Base-by-base conservation (phyloP, 2,113 vertebrate genomes). In the Oenanthe oenanthe region DNA sequence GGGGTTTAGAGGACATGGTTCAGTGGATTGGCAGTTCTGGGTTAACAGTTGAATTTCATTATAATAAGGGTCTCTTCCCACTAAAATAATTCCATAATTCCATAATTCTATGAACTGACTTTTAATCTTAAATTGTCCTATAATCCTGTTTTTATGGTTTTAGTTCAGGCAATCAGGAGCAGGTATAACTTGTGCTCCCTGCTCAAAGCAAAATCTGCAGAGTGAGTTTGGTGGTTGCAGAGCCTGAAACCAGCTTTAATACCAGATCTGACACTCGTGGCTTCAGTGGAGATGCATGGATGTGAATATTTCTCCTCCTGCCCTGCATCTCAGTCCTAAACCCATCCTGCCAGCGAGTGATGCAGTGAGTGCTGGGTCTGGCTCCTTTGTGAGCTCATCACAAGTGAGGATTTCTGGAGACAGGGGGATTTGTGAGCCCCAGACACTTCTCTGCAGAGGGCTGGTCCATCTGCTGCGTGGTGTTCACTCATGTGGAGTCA, bases 271-370 rank as follows among this genome's bases (percentile, higher is more conserved):
- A 54, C 47, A 20, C 28, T 17, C 0, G 0, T 22, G 32, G 32
- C 32, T 77, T 74, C 47, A 19, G 14, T 2, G 0, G 26, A 71
- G 40, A 20, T 12, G 16, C 6, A 2, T 0, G 0, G 25, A 25
- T 32, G 48, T 16, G 31, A 66, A 12, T 26, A 15, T 36, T 77
- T 78, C 15, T 71, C 68, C 43, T 2, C 0, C 31, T 85, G 45
- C 31, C 17, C 51, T 38, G 22, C 22, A 7, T 24, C 82, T 53
- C 67, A 62, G 22, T 16, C 76, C 80, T 54, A 38, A 77, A 50
- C 25, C 28, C 7, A 2, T 61, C 42, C 75, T 73, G 56, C 75
- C 7, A 3, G 31, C 0, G 0, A 2, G 1, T 11, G 43, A 38
- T 73, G 31, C 71, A 50, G 24, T 4, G 29, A 74, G 31, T 40